Evolutionary conservation across 1,140 invertebrate species (phyloP).

Genomic region (Anoplolepis gracilipes): DNA sequence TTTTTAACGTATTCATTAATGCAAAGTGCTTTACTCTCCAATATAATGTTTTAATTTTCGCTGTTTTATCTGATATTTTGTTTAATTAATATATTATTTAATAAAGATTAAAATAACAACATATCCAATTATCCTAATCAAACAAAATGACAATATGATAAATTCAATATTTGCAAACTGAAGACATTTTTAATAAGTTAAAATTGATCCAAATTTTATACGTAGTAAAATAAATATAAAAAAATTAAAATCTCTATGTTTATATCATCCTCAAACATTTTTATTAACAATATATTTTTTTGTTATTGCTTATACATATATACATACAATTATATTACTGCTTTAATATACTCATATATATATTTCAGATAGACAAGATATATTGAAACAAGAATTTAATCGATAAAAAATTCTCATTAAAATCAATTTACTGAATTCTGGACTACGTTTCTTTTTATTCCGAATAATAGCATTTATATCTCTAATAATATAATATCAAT

Average conservation of each 20-base stretch:
- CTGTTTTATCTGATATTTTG: neutral
- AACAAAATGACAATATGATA: neutral
- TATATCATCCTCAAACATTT: neutral
- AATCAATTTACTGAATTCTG: neutral
- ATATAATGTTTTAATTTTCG: slow-evolving; percentile 8
- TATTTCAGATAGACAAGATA: neutral
- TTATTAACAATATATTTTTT: neutral
- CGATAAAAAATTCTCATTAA: neutral
- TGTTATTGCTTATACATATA: too few relatives aligned
- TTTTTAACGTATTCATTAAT: slow-evolving; percentile 29
- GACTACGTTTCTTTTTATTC: neutral
- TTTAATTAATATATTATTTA: too few relatives aligned
- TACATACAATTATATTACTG: too few relatives aligned
- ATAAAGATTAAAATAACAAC: neutral
- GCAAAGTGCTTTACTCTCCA: neutral
- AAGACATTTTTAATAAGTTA: neutral
- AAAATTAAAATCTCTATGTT: neutral
- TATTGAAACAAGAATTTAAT: neutral
- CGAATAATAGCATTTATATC: too few relatives aligned
- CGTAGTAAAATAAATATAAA: neutral
- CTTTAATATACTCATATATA: too few relatives aligned
- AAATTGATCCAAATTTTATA: neutral
- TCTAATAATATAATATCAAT: neutral
- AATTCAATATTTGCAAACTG: neutral
- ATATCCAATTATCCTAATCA: slow-evolving; percentile 8